phyloP scores from a whole-genome alignment of 2,797 vertebrate species.

The Ceyx erithaca region DNA sequence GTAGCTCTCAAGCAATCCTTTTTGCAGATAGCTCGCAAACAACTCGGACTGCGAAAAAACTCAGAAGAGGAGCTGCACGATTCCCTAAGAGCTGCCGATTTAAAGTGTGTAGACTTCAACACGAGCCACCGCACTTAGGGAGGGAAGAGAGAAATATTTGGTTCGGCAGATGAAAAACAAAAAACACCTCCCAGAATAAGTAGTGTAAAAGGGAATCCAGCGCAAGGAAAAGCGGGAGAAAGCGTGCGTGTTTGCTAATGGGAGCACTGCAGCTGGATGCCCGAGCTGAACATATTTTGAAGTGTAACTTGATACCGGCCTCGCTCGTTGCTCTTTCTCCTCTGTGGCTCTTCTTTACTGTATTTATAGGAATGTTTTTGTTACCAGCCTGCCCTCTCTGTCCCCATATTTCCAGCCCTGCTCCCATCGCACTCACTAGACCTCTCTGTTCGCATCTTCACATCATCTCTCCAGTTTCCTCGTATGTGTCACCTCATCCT shows the following conservation, averaged over 20 bases:
- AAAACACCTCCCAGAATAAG: background rate
- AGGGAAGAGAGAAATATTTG: background rate
- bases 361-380: background rate
- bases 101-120: rapidly evolving
- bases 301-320: background rate
- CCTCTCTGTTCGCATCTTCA: background rate
- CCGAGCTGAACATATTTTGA: background rate
- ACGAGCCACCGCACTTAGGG: rapidly evolving
- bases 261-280: background rate
- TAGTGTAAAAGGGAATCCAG: background rate
- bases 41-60: background rate
- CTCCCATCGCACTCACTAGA: too few species aligned
- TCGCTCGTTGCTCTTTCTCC: background rate
- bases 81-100: background rate
- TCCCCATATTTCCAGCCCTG: background rate
- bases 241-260: background rate
- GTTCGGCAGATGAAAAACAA: background rate
- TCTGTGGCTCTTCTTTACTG: background rate
- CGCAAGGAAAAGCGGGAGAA: background rate
- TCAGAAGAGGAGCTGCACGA: background rate
- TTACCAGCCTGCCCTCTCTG: background rate
- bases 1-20: background rate
- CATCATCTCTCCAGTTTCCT: background rate
- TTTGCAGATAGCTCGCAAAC: background rate
- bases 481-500: background rate